Percentiles rank a stretch among this genome's conserved stretches.
phyloP scores from a whole-genome alignment of 2,797 vertebrate species.

The Acipenser ruthenus region DNA sequence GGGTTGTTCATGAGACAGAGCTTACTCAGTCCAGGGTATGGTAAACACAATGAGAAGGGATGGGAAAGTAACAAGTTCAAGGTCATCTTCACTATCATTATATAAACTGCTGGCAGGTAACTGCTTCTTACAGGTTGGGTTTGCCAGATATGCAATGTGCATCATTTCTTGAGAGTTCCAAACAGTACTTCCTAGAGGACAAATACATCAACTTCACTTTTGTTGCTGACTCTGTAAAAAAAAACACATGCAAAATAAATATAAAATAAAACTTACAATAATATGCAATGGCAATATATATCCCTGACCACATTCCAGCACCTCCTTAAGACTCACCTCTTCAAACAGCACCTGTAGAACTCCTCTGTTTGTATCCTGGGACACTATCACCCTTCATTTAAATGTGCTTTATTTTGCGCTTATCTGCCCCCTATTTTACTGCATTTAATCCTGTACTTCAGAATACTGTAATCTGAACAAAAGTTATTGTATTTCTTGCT shows the following conservation, averaged over 20 bases:
- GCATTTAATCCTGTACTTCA: no score
- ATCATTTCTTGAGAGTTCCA: conserved; percentile 1
- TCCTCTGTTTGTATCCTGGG: no score
- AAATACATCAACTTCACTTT: no score
- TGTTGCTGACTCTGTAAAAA: neutral
- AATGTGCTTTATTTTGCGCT: no score
- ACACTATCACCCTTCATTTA: no score
- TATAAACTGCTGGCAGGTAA: neutral
- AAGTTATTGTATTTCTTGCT: no score
- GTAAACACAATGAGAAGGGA: conserved; percentile 7
- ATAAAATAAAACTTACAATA: conserved; percentile 25
- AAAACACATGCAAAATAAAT: conserved; percentile 12
- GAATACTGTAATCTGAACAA: no score
- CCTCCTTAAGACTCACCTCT: conserved; percentile 26
- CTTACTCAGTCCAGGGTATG: neutral
- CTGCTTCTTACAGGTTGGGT: conserved; percentile 3
- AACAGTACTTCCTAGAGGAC: no score
- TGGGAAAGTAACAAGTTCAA: conserved; percentile 1
- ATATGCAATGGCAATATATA: conserved; percentile 34
- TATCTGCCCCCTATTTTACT: no score
- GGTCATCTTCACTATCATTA: conserved; percentile 4
- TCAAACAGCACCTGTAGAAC: no score
- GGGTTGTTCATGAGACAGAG: neutral
- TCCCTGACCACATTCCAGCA: no score
- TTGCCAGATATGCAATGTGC: conserved; percentile 12